These are phyloP conservation scores for Threskiornis aethiopicus DNA, from an alignment of 2,797 vertebrate genomes.

Conservation along the genomic window DNA sequence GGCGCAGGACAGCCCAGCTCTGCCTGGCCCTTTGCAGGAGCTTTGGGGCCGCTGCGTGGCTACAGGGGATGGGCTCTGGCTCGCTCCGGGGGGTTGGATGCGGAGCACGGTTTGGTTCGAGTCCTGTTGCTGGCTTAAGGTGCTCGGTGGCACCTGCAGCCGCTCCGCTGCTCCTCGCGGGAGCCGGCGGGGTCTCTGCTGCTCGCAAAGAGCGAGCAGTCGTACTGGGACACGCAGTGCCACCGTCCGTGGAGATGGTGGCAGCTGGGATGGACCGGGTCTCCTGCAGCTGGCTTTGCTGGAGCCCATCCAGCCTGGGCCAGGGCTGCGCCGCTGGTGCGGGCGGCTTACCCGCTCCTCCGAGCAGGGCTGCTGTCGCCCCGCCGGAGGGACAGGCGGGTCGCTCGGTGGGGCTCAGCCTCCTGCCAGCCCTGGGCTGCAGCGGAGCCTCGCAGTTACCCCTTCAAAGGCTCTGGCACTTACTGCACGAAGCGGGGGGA, in stretches of 20 bases:
- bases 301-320: accelerated
- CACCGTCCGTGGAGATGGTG: neutral
- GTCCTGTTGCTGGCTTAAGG: neutral
- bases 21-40: neutral
- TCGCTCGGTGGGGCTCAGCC: neutral
- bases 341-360: neutral
- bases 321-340: neutral
- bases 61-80: neutral
- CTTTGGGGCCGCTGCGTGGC: neutral
- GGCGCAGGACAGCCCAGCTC: accelerated
- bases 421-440: neutral
- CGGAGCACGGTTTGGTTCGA: accelerated
- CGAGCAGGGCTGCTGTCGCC: accelerated
- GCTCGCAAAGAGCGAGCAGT: accelerated
- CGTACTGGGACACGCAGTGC: accelerated
- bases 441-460: neutral
- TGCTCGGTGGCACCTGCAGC: accelerated
- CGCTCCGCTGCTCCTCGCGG: accelerated
- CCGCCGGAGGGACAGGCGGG: neutral
- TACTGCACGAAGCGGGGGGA: neutral
- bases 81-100: neutral
- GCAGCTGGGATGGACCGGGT: neutral
- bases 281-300: neutral
- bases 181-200: neutral
- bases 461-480: conserved; percentile 46